phyloP scores from a whole-genome alignment of 2,797 vertebrate species.

The Hoplostethus atlanticus region DNA sequence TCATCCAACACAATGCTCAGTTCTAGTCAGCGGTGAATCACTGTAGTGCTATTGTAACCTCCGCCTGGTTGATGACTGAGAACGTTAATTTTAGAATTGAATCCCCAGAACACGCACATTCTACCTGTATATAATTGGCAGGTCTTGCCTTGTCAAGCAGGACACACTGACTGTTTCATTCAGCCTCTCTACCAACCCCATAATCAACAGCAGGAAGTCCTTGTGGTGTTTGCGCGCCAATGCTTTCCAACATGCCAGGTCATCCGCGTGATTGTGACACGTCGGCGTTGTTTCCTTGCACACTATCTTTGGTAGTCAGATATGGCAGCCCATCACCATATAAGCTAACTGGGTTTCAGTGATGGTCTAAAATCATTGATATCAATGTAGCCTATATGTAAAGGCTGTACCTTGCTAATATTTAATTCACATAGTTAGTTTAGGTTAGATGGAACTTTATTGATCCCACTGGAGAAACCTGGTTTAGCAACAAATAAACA shows the following conservation, averaged over 20 bases:
- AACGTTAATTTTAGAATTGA: constrained; percentile 66
- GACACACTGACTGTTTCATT: constrained; percentile 63
- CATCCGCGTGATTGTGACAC: constrained; percentile 69
- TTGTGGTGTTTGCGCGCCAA: constrained; percentile 56
- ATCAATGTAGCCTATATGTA: not conserved
- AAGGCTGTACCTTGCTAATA: not conserved
- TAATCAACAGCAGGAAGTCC: constrained; percentile 84
- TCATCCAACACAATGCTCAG: constrained; percentile 1
- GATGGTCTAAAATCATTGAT: too few species aligned
- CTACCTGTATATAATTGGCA: constrained; percentile 78
- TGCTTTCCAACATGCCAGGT: constrained; percentile 58
- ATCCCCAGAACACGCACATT: constrained; percentile 57
- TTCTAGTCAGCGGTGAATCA: constrained; percentile 44
- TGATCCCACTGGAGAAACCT: too few species aligned
- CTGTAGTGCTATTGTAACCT: constrained; percentile 26
- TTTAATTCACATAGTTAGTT: too few species aligned
- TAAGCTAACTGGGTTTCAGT: not conserved
- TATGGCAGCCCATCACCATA: not conserved
- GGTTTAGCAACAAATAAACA: not conserved
- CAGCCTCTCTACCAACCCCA: constrained; percentile 70
- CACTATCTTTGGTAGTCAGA: constrained; percentile 8
- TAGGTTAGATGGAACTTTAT: too few species aligned
- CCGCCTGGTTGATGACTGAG: constrained; percentile 36
- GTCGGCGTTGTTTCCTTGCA: constrained; percentile 39
- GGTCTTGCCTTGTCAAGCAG: constrained; percentile 68